Conservation (phyloP, 2,797 vertebrate species). For the Varecia variegata region DNA sequence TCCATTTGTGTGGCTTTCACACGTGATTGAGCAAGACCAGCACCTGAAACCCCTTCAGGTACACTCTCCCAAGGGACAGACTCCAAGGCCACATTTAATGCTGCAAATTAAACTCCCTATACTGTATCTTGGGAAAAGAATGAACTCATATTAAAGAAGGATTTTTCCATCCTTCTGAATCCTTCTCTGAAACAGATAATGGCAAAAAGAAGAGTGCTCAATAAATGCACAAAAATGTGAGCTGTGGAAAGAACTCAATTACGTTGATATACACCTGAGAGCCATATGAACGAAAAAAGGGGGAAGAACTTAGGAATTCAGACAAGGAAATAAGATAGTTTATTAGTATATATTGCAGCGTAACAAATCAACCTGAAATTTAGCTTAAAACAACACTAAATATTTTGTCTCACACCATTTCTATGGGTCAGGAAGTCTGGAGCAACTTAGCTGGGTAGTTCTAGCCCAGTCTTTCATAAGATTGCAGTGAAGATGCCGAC, state of each 20-base stretch:
- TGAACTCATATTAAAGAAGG: background rate
- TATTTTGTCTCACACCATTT: background rate
- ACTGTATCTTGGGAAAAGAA: background rate
- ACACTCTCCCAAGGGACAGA: background rate
- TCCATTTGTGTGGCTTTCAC: background rate
- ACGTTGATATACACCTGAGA: accelerated
- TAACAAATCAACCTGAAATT: background rate
- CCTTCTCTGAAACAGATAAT: background rate
- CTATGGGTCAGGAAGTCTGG: background rate
- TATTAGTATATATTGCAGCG: background rate
- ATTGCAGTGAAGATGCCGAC: background rate
- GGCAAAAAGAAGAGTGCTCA: background rate
- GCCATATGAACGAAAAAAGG: background rate
- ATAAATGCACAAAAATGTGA: background rate
- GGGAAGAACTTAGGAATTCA: background rate
- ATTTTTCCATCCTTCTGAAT: background rate
- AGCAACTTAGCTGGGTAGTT: background rate
- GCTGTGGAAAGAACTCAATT: background rate
- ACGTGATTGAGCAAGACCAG: background rate
- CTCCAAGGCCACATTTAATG: background rate
- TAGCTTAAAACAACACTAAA: background rate
- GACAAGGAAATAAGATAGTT: background rate
- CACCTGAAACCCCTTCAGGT: background rate
- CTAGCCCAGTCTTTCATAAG: background rate
- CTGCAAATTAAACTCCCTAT: background rate